Percentiles rank a stretch among this genome's conserved stretches.
These are phyloP conservation scores for Branchinecta lindahli DNA, from an alignment of 1,140 invertebrate species.

Conservation along the genomic window DNA sequence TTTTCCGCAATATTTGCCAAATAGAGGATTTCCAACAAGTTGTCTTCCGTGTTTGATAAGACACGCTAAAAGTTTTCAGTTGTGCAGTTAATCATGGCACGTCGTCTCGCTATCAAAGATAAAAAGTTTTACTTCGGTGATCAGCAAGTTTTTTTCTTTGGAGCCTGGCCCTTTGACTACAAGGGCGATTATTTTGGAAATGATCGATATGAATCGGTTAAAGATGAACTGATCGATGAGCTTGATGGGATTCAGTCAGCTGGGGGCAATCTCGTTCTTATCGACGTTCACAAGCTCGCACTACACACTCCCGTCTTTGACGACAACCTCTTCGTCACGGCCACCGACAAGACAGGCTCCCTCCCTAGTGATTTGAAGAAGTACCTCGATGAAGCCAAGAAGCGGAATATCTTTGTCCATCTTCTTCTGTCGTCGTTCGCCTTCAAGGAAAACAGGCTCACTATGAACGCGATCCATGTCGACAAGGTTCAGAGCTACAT, in stretches of 20 bases:
- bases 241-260: not conserved
- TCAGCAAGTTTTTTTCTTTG: not conserved
- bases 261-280: not conserved
- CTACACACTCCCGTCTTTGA: slow-evolving; percentile 26
- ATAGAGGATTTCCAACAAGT: no score
- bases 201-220: not conserved
- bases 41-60: no score
- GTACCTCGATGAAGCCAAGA: slow-evolving; percentile 25
- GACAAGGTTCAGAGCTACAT: slow-evolving; percentile 10
- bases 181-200: slow-evolving; percentile 4
- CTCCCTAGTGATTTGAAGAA: slow-evolving; percentile 21
- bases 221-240: not conserved
- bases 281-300: slow-evolving; percentile 30
- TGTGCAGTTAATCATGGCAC: not conserved
- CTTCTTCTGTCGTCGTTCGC: slow-evolving; percentile 32
- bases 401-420: slow-evolving; percentile 29
- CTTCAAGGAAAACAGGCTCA: slow-evolving; percentile 22
- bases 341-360: slow-evolving; percentile 20
- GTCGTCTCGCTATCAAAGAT: not conserved
- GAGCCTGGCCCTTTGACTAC: not conserved
- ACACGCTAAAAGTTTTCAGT: no score
- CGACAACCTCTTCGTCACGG: slow-evolving; percentile 21
- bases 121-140: not conserved
- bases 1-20: no score
- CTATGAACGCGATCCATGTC: not conserved